Percentiles rank a stretch among this genome's conserved stretches.
phyloP scores from a whole-genome alignment of 2,797 vertebrate genomes.

The Channallabes apus region DNA sequence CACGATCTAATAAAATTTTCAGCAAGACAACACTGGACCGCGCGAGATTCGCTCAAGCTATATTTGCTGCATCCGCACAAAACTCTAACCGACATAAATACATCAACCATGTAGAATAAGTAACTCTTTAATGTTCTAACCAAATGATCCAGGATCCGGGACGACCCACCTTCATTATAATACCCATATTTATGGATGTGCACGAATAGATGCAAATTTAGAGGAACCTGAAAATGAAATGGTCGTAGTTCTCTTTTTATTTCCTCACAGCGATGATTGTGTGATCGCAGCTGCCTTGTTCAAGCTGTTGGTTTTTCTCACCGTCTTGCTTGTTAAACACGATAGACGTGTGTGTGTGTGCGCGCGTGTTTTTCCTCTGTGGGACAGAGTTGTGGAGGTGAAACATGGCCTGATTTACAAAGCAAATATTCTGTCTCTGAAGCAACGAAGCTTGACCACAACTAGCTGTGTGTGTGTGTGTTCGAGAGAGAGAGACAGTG shows the following conservation, averaged over 20 bases:
- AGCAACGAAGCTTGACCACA: slow-evolving; percentile 9
- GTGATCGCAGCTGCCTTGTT: background rate
- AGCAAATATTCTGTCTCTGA: slow-evolving; percentile 52
- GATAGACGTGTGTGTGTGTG: slow-evolving; percentile 16
- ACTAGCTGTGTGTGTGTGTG: no score
- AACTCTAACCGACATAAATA: background rate
- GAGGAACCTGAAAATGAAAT: background rate
- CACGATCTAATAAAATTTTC: no score
- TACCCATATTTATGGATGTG: background rate
- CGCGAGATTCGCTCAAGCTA: background rate
- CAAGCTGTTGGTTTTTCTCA: slow-evolving; percentile 2
- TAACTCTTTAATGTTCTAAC: background rate
- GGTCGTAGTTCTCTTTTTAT: background rate
- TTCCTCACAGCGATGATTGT: background rate
- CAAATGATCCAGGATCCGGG: background rate
- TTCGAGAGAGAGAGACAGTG: no score
- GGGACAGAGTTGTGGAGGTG: slow-evolving; percentile 43
- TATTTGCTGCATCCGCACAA: background rate
- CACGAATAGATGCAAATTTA: background rate
- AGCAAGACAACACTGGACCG: no score
- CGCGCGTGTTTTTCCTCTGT: background rate
- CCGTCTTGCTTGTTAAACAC: background rate
- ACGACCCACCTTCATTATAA: background rate
- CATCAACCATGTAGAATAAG: background rate
- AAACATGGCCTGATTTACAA: slow-evolving; percentile 52